Evolutionary conservation across 2,888 invertebrate genomes (phyloP).

Genomic region (Strigamia crassipes): DNA sequence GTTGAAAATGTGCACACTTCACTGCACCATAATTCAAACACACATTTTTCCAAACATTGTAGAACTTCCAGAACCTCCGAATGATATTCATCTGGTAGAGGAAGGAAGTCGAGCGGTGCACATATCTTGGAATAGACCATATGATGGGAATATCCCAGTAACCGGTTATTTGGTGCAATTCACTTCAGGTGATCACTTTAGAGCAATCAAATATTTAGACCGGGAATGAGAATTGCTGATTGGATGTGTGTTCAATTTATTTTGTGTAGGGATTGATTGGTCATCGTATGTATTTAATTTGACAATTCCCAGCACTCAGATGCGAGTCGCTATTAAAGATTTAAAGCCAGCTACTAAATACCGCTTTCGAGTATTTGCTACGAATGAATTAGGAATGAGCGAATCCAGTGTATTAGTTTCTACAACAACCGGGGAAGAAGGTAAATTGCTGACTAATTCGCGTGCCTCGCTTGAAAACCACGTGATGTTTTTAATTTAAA

Average conservation of each 20-base stretch:
- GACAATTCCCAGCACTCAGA: constrained; percentile 10
- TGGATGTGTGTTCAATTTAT: neutral
- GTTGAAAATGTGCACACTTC: neutral
- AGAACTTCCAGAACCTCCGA: constrained; percentile 44
- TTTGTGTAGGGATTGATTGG: constrained; percentile 33
- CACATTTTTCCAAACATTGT: neutral
- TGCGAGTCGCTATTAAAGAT: neutral
- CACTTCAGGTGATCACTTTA: constrained; percentile 34
- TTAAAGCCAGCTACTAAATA: constrained; percentile 43
- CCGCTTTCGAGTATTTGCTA: constrained; percentile 43
- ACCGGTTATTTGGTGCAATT: constrained; percentile 43
- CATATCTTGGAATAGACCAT: constrained; percentile 25
- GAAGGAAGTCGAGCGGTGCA: constrained; percentile 33
- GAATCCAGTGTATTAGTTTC: constrained; percentile 30
- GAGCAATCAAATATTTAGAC: neutral
- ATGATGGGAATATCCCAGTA: constrained; percentile 43
- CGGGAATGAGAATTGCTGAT: neutral
- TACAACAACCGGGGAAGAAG: constrained; percentile 45
- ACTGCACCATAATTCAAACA: neutral
- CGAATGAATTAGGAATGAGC: constrained; percentile 43
- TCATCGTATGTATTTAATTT: constrained; percentile 18
- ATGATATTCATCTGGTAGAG: neutral
- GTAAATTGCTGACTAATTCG: neutral
- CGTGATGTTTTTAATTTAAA: neutral
- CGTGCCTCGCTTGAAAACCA: neutral